Base-by-base conservation (phyloP, 2,888 invertebrate species). In the Hesperia comma region DNA sequence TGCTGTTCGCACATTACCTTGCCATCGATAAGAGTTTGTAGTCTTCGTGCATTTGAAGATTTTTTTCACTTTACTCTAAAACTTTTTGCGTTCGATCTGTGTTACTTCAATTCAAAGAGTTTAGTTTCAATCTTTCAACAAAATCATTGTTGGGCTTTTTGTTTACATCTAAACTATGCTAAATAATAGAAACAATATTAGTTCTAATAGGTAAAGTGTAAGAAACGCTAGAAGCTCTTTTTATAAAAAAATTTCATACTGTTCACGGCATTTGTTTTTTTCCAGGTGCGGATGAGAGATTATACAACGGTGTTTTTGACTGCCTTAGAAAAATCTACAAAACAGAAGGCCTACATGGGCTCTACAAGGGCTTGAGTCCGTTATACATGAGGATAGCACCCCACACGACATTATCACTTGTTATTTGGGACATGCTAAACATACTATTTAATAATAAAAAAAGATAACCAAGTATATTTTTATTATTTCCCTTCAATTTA, bases 331-430 rank as follows among this genome's bases (percentile, higher is more conserved):
- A 98, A 88, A 97, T 96, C 69, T 95, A 95, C 75, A 93, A 86
- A 79, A 94, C 94, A 2, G 98, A 98, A 93, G 97, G 98, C 0
- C 62, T 96, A 1, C 93, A 94, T 76, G 96, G 96, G 0, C 93
- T 97, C 40, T 97, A 97, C 83, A 97, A 97, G 86, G 97, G 96
- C 5, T 93, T 96, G 75, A 94, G 95, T 8, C 96, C 97, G 0
- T 94, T 95, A 2, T 96, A 96, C 86, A 87, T 96, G 71, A 93
- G 97, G 72, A 93, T 96, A 76, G 96, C 96, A 3, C 97, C 97
- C 0, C 97, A 97, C 78, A 96, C 96, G 0, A 94, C 97, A 10
- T 83, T 97, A 0, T 96, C 95, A 69, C 90, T 97, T 61, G 94
- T 96, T 63, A 95, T 97, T 81, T 97, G 97, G 95, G 96, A 96